A percentile compares a stretch with the other conserved stretches of the same genome.
These are phyloP conservation scores for Hypselothyrea guttata DNA, from an alignment of 2,888 invertebrate species.

Conservation along the genomic window DNA sequence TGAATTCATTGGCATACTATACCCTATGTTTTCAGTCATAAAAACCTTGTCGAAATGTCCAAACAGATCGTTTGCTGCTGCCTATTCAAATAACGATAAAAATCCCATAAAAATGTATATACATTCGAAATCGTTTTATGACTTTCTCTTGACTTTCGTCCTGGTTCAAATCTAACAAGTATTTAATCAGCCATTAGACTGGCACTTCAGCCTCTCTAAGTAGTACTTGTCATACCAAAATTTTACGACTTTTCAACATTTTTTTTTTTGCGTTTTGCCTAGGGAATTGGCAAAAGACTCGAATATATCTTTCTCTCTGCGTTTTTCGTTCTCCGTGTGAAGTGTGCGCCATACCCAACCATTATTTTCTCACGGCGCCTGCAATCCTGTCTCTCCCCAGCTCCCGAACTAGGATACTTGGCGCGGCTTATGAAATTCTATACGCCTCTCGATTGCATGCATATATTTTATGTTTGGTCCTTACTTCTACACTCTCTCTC, in stretches of 20 bases:
- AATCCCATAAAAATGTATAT: conserved; percentile 67
- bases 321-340: not conserved
- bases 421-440: conserved; percentile 58
- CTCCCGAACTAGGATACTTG: conserved; percentile 33
- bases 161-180: conserved; percentile 65
- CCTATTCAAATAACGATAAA: conserved; percentile 76
- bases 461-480: conserved; percentile 47
- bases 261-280: conserved; percentile 64
- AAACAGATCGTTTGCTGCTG: conserved; percentile 79
- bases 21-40: conserved; percentile 27
- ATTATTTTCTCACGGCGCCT: conserved; percentile 61
- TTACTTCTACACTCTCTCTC: not conserved
- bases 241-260: conserved; percentile 48
- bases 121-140: conserved; percentile 41
- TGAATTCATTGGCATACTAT: conserved; percentile 12
- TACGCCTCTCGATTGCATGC: conserved; percentile 58
- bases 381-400: conserved; percentile 19
- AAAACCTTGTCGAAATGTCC: conserved; percentile 73
- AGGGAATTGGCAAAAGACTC: conserved; percentile 54
- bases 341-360: conserved; percentile 16
- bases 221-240: conserved; percentile 26
- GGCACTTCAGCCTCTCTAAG: conserved; percentile 28
- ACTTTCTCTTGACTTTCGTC: conserved; percentile 44
- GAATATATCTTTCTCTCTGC: too few relatives aligned
- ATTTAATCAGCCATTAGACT: conserved; percentile 65